Evolutionary conservation across 2,888 invertebrate species (phyloP).

Genomic region (Eupithecia subumbrata): DNA sequence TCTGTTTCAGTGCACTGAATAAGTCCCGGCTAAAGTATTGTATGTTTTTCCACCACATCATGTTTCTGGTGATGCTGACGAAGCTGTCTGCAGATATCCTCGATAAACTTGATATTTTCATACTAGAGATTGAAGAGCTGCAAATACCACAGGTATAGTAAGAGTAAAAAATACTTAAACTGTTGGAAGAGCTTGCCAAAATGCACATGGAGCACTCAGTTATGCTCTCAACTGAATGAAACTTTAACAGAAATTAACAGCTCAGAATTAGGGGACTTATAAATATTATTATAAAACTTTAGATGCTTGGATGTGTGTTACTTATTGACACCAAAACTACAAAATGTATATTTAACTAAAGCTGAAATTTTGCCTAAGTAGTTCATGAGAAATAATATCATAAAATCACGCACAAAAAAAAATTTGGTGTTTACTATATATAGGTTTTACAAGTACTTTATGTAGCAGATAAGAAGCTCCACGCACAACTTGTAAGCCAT

Average conservation of each 20-base stretch:
- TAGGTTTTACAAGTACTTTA: no score
- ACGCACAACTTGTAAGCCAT: no score
- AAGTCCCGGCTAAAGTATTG: constrained; percentile 98
- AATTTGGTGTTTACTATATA: no score
- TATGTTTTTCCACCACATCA: constrained; percentile 95
- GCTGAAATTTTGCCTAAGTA: no score
- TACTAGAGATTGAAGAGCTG: constrained; percentile 96
- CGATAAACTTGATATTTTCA: constrained; percentile 96
- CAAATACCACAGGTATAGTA: constrained; percentile 90
- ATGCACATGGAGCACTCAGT: background rate
- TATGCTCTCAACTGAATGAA: no score
- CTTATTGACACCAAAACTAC: no score
- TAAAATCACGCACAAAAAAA: no score
- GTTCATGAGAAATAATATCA: no score
- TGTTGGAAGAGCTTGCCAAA: background rate
- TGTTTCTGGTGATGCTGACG: constrained; percentile 95
- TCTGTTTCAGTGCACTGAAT: constrained; percentile 92
- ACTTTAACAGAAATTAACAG: background rate
- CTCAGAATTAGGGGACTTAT: background rate
- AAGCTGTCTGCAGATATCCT: constrained; percentile 96
- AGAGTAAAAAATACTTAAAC: background rate
- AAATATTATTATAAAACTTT: no score
- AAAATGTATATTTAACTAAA: no score
- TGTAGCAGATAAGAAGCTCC: no score
- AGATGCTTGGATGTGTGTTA: no score